These are phyloP conservation scores for Uloborus diversus DNA, from an alignment of 1,140 invertebrate species.

Conservation along the genomic window DNA sequence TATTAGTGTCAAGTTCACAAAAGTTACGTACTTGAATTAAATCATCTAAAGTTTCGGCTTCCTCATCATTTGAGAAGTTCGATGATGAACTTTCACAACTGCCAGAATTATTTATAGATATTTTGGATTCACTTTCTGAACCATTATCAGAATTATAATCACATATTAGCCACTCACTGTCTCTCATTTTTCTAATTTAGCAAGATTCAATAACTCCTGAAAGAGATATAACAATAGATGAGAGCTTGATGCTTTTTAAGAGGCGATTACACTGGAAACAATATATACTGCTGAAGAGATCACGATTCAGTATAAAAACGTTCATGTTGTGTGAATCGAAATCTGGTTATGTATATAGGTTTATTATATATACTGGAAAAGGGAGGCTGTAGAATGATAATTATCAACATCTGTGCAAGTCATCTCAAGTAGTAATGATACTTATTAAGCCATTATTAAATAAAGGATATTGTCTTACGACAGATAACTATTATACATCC, in stretches of 20 bases:
- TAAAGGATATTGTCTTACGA: constrained; percentile 15
- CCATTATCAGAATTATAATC: no score
- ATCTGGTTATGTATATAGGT: constrained; percentile 26
- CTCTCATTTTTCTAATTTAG: no score
- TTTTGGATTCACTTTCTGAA: no score
- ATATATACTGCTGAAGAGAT: constrained; percentile 11
- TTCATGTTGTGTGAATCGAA: constrained; percentile 17
- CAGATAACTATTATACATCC: not conserved
- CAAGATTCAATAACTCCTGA: constrained; percentile 25
- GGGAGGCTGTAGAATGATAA: not conserved
- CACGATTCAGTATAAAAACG: constrained; percentile 32
- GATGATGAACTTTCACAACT: no score
- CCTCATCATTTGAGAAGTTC: no score
- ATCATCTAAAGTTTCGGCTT: no score
- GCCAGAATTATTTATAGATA: no score
- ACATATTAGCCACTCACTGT: no score
- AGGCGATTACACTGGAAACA: constrained; percentile 5
- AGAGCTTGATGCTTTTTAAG: not conserved
- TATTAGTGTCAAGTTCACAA: no score
- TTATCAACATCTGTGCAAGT: constrained; percentile 11
- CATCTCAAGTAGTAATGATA: constrained; percentile 6
- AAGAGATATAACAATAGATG: constrained; percentile 20
- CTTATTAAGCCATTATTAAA: constrained; percentile 21
- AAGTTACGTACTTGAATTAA: no score
- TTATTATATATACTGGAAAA: constrained; percentile 23